phyloP scores from a whole-genome alignment of 37 sponge, comb jelly and placozoan genomes.

The Aplysina aerophoba region DNA sequence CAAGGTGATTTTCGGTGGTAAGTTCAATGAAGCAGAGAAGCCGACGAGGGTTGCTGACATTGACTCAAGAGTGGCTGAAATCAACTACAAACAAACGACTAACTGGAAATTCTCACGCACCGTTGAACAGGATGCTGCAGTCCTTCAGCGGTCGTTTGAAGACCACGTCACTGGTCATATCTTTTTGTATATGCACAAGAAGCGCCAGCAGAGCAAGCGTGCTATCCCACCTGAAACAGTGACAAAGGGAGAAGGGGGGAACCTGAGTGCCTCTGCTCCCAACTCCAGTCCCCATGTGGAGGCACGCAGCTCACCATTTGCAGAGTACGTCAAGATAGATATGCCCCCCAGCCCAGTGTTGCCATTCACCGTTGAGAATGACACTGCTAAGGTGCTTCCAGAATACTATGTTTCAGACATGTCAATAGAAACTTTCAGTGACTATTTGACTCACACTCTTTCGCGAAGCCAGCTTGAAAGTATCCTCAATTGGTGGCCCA shows the following conservation, averaged over 20 bases:
- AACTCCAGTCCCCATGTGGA: no score
- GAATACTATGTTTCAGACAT: background rate
- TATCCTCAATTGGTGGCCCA: constrained; percentile 9
- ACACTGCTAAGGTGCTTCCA: no score
- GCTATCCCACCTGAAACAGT: no score
- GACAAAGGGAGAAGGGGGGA: no score
- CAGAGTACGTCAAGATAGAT: no score
- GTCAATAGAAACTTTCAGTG: background rate
- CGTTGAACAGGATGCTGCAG: background rate
- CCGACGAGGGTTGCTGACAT: background rate
- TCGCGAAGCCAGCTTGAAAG: constrained; percentile 1
- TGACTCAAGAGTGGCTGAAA: background rate
- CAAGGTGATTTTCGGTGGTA: background rate
- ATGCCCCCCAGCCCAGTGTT: no score
- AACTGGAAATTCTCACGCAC: constrained; percentile 13
- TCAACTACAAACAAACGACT: background rate
- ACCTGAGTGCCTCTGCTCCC: no score
- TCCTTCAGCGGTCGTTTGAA: background rate
- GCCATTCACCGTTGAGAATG: no score
- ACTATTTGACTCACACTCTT: background rate
- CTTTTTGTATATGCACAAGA: constrained; percentile 10
- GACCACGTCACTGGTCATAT: constrained; percentile 15
- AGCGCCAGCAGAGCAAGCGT: background rate
- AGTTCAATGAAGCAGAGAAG: background rate
- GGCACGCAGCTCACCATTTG: no score